Evolutionary conservation across 2,888 invertebrate species (phyloP).

Genomic region (Cheilosia impressa): DNA sequence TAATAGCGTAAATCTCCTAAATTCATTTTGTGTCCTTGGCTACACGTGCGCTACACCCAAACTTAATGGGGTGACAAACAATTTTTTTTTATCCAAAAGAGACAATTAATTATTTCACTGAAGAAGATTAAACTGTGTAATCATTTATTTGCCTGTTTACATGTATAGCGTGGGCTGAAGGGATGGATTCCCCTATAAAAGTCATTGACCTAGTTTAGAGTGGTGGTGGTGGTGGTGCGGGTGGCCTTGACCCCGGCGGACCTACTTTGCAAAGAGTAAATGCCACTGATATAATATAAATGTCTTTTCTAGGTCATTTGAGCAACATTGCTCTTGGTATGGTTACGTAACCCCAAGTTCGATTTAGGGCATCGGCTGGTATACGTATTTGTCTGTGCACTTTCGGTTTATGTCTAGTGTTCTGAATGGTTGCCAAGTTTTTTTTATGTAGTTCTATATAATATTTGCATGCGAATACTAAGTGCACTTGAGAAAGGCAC

Average conservation of each 20-base stretch:
- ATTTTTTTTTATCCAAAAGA: slow-evolving; percentile 30
- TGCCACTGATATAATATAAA: not conserved
- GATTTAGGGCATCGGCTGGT: slow-evolving; percentile 33
- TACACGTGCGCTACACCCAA: slow-evolving; percentile 31
- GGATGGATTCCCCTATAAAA: slow-evolving; percentile 12
- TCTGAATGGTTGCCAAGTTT: slow-evolving; percentile 10
- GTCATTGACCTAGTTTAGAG: slow-evolving; percentile 58
- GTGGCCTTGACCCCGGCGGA: slow-evolving; percentile 35
- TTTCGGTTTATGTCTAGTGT: slow-evolving; percentile 4
- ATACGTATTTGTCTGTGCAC: not conserved
- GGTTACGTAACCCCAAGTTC: slow-evolving; percentile 1
- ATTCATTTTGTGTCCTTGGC: not conserved
- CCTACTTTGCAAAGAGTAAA: slow-evolving; percentile 12
- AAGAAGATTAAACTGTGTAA: slow-evolving; percentile 19
- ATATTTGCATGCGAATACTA: not conserved
- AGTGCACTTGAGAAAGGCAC: not conserved
- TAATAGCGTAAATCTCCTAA: slow-evolving; percentile 18
- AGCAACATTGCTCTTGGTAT: slow-evolving; percentile 6
- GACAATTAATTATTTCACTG: slow-evolving; percentile 24
- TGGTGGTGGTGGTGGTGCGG: slow-evolving; percentile 6
- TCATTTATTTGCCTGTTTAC: slow-evolving; percentile 23
- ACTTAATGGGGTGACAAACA: slow-evolving; percentile 49
- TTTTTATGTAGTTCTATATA: too few relatives aligned
- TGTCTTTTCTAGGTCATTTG: slow-evolving; percentile 39
- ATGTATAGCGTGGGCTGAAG: not conserved